Conservation (phyloP, 2,797 vertebrate genomes). For the Catharus ustulatus region DNA sequence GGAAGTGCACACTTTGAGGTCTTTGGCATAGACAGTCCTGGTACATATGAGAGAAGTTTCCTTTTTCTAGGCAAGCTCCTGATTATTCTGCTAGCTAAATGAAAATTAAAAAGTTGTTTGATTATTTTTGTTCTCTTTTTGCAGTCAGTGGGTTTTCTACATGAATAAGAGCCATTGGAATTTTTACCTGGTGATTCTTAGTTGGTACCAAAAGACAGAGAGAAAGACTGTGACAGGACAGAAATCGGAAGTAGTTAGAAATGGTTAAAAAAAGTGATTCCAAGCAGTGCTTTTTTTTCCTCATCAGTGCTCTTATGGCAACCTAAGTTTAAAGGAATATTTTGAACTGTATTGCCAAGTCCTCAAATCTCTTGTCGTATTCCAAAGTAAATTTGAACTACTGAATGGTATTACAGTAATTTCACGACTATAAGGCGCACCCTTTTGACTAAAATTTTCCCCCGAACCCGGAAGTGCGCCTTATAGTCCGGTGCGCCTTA, state of each 20-base stretch:
- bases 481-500: no score
- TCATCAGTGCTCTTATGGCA: background rate
- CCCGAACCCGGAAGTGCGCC: no score
- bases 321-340: background rate
- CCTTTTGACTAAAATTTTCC: no score
- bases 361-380: background rate
- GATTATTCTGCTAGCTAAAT: background rate
- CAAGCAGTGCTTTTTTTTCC: background rate
- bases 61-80: background rate
- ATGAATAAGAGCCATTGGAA: background rate
- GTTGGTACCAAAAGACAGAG: background rate
- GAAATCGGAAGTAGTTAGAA: background rate
- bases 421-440: no score
- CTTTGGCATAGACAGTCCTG: background rate
- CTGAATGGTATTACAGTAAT: background rate
- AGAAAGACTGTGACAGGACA: accelerated
- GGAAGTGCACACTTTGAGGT: background rate
- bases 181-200: background rate
- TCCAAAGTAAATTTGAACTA: background rate
- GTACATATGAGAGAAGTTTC: background rate
- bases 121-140: background rate
- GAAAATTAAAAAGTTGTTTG: background rate
- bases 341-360: background rate
- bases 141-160: background rate
- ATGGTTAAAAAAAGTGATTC: background rate